Evolutionary conservation across 2,113 vertebrate species (phyloP), one percentile per base, ranked within the genome.

Genomic region (Connochaetes taurinus): DNA sequence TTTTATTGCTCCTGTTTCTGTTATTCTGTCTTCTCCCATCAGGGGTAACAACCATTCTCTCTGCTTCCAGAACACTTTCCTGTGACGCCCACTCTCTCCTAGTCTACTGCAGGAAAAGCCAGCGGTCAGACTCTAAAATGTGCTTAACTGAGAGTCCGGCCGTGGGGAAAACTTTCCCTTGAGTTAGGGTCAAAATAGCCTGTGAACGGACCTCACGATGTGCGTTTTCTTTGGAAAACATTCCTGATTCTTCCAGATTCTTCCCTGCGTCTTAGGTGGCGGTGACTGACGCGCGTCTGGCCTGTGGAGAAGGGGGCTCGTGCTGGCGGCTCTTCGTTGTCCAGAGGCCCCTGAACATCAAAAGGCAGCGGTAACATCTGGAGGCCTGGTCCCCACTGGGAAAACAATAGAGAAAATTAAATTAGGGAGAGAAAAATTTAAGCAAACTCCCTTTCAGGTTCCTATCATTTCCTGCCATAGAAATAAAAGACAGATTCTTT

Each of bases 391-490:
- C 91, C 87, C 89, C 45, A 93, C 80, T 91, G 62, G 74, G 93
- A 95, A 92, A 94, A 82, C 55, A 71, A 80, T 55, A 74, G 45
- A 95, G 86, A 94, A 97, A 97, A 97, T 96, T 90, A 92, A 94
- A 93, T 96, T 96, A 97, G 93, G 83, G 57, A 90, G 55, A 83
- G 74, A 95, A 93, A 92, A 94, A 82, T 84, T 92, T 55, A 94
- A 97, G 93, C 43, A 74, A 91, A 43, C 57, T 95, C 57, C 17
- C 78, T 93, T 93, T 91, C 93, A 76, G 93, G 62, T 93, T 87
- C 47, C 55, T 95, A 55, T 90, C 67, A 87, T 95, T 97, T 98
- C 91, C 96, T 94, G 87, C 55, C 92, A 52, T 87, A 71, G 55
- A 95, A 97, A 95, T 91, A 94, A 90, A 91, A 78, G 92, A 86